Percentiles rank a stretch among this genome's conserved stretches.
Conservation (phyloP, 2,797 vertebrate species). For the Scyliorhinus canicula region DNA sequence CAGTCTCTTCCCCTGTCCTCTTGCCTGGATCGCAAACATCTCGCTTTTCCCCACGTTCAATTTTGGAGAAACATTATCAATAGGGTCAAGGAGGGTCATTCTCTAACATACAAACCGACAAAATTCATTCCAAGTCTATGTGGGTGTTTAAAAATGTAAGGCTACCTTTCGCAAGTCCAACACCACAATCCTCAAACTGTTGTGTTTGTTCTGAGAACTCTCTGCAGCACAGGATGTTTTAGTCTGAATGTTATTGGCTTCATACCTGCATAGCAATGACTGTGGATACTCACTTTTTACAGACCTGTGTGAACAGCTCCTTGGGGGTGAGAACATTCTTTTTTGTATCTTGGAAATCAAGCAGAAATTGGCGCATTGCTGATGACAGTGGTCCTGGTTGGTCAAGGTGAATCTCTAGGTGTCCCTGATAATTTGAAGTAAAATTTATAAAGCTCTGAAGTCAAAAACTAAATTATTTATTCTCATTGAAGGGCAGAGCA, state of each 20-base stretch:
- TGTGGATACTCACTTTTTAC: constrained; percentile 81
- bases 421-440: constrained; percentile 60
- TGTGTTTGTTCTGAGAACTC: background rate
- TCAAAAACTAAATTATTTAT: background rate
- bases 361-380: constrained; percentile 83
- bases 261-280: background rate
- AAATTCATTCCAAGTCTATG: background rate
- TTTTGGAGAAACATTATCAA: background rate
- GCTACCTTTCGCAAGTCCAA: background rate
- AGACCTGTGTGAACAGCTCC: constrained; percentile 91
- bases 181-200: background rate
- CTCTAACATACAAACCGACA: background rate
- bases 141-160: background rate
- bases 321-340: constrained; percentile 76
- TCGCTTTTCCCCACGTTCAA: no score
- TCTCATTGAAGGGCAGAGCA: no score
- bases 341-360: constrained; percentile 81
- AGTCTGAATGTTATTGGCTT: background rate
- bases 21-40: no score
- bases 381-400: constrained; percentile 79
- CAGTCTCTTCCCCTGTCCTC: no score
- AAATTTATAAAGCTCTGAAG: background rate
- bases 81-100: background rate
- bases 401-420: constrained; percentile 69
- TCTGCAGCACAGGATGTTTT: background rate